Conservation (phyloP, 2,113 vertebrate species). For the Coracopsis vasa region DNA sequence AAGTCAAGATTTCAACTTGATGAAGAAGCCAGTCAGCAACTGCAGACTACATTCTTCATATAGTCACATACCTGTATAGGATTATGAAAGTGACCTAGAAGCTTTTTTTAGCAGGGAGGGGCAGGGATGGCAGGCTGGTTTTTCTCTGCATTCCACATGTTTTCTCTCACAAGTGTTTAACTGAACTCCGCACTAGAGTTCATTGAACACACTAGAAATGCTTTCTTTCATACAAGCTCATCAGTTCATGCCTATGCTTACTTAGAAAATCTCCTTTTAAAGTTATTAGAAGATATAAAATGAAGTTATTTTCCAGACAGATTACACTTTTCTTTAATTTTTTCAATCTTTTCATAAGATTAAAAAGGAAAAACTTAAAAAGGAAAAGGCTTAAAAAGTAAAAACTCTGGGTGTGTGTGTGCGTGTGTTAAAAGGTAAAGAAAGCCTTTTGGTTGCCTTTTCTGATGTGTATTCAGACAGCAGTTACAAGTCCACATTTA, state of each 20-base stretch:
- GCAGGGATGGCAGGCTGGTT: not conserved
- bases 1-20: not conserved
- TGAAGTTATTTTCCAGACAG: not conserved
- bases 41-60: conserved; percentile 56
- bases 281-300: not conserved
- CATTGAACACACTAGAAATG: not conserved
- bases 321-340: not conserved
- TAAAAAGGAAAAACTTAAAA: not conserved
- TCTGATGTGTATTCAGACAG: not conserved
- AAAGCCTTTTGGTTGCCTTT: not conserved
- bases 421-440: not conserved
- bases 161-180: not conserved
- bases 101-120: not conserved
- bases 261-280: not conserved
- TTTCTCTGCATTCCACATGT: not conserved
- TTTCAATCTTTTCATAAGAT: not conserved
- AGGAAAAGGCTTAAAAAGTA: not conserved
- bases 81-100: not conserved
- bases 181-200: not conserved
- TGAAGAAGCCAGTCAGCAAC: not conserved
- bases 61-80: conserved; percentile 3
- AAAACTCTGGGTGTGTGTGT: not conserved
- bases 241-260: not conserved
- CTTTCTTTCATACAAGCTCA: not conserved
- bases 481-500: not conserved